Evolutionary conservation across 23 tunicate genomes (phyloP).

Genomic region (Diplosoma virens): DNA sequence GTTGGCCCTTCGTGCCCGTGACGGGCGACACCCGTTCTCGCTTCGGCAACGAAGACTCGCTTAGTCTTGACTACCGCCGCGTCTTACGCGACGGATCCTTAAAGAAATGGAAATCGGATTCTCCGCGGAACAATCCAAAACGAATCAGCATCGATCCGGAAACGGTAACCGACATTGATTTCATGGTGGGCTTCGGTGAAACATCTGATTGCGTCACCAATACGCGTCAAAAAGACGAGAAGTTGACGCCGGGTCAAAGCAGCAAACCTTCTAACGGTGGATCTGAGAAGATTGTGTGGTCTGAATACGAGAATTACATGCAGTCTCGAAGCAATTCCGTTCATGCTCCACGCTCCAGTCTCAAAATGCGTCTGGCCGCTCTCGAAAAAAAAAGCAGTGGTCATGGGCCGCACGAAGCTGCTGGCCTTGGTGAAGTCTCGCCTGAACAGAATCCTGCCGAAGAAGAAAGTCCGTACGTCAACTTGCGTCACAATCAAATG

Average conservation of each 20-base stretch:
- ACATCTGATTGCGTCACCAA: not conserved
- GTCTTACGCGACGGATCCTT: slow-evolving; percentile 28
- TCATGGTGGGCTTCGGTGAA: slow-evolving; percentile 27
- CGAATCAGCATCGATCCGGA: slow-evolving; percentile 64
- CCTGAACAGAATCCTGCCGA: not conserved
- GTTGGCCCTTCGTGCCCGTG: slow-evolving; percentile 14
- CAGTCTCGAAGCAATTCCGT: slow-evolving; percentile 16
- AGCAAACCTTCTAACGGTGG: not conserved
- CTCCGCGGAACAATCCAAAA: not conserved
- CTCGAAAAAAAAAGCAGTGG: slow-evolving; percentile 39
- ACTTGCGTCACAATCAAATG: slow-evolving; percentile 44
- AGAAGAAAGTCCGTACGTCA: slow-evolving; percentile 1
- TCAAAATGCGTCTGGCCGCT: slow-evolving; percentile 66
- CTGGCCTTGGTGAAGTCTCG: not conserved
- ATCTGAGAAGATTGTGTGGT: slow-evolving; percentile 79
- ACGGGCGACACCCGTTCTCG: not conserved
- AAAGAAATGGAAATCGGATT: not conserved
- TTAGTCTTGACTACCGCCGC: slow-evolving; percentile 54
- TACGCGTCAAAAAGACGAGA: not conserved
- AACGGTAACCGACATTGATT: slow-evolving; percentile 74
- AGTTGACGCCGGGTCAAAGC: not conserved
- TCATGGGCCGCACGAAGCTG: not conserved
- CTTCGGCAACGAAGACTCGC: slow-evolving; percentile 1
- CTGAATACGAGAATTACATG: slow-evolving; percentile 53
- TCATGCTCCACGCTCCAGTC: slow-evolving; percentile 49